phyloP scores from a whole-genome alignment of 2,113 vertebrate species.

The Stigmatopora nigra region DNA sequence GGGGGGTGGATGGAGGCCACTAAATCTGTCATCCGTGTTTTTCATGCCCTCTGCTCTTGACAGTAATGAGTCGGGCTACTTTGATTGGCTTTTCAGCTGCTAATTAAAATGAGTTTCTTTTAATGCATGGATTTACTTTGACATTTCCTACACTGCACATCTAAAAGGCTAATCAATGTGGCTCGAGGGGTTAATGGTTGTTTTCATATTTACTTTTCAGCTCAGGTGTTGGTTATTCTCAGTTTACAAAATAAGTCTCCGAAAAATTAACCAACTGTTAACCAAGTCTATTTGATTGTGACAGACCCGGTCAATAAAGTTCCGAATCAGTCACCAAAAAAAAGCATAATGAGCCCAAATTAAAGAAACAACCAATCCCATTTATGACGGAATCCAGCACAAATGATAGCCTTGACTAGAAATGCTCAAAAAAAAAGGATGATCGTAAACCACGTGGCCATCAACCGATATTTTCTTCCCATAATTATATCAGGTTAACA shows the following conservation, averaged over 20 bases:
- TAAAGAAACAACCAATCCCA: too few species aligned
- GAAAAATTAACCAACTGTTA: background rate
- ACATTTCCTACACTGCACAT: constrained; percentile 30
- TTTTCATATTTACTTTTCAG: constrained; percentile 10
- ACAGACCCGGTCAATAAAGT: too few species aligned
- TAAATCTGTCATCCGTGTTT: constrained; percentile 62
- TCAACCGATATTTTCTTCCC: too few species aligned
- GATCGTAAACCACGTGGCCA: too few species aligned
- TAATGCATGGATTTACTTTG: constrained; percentile 55
- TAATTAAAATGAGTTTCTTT: constrained; percentile 57
- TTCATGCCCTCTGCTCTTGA: constrained; percentile 53
- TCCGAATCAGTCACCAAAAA: too few species aligned
- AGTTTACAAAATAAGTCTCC: background rate
- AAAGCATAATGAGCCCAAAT: too few species aligned
- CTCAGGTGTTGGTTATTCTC: background rate
- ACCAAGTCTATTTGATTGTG: too few species aligned
- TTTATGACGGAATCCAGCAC: too few species aligned
- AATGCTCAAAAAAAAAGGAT: too few species aligned
- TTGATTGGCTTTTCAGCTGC: constrained; percentile 55
- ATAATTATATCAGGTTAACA: background rate
- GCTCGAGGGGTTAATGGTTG: constrained; percentile 8
- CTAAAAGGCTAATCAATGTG: constrained; percentile 23
- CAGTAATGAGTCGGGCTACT: constrained; percentile 53
- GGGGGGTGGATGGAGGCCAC: constrained; percentile 34
- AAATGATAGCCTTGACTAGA: too few species aligned